Base-by-base conservation (phyloP, 1,140 invertebrate genomes). In the Drosophila paulistorum region DNA sequence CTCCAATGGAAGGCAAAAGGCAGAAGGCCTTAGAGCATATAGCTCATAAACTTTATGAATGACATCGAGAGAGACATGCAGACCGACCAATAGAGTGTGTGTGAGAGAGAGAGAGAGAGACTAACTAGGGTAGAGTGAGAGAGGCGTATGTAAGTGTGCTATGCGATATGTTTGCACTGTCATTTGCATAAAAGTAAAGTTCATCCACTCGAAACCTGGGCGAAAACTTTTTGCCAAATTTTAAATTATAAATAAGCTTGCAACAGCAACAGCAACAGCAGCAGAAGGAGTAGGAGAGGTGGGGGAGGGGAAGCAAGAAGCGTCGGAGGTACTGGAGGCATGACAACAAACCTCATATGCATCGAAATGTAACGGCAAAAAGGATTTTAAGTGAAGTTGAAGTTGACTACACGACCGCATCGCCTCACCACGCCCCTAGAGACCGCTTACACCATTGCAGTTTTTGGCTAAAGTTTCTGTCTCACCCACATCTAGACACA, bases 371-470 rank as follows among this genome's bases (percentile, higher is more conserved):
- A 87, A 87, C 82, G 79, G 81, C 85, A 84, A 84, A 89, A 90
- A 84, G 84, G 84, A 89, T 84, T 90, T 89, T 89, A 89, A 90
- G 84, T 89, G 84, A 89, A 89, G 83, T 87, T 87, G 84, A 87
- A 89, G 84, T 89, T 87, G 84, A 87, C 83, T 87, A 87, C 84
- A 87, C 70, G 80, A 87, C 83, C 83, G 80, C 83, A 87, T 63
- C 69, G 75, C 61, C 20, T 35, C 42, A 42, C 71, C 51, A 42
- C 45, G 45, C 59, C 76, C 61, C 65, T 26, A 11, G 77, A 74
- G 83, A 87, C 84, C 79, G 83, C 83, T 87, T 87, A 89, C 73
- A 83, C 74, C 62, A 80, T 71, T 77, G 77, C 76, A 79, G 76
- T 66, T 65, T 11, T 63, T 59, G 59, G 73, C 10, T 67, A 89